A percentile compares a stretch with the other conserved stretches of the same genome.
Conservation (phyloP, 2,113 vertebrate species). For the Chamaea fasciata region DNA sequence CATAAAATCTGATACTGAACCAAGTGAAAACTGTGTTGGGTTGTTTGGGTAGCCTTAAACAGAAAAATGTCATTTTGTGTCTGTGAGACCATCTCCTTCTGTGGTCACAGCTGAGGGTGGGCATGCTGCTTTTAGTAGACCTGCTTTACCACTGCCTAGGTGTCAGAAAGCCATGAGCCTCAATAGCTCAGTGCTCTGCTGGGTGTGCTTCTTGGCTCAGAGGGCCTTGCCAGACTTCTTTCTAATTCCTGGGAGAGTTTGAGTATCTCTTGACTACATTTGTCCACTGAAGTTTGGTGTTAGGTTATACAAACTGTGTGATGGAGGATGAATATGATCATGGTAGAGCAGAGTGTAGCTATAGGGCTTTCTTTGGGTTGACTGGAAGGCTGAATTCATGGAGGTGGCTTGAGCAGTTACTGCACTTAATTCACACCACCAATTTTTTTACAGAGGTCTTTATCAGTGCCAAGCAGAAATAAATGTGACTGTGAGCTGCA, state of each 20-base stretch:
- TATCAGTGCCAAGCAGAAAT: background rate
- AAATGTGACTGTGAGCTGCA: background rate
- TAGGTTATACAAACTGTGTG: accelerated
- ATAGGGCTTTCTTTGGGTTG: background rate
- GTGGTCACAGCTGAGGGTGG: background rate
- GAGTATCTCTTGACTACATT: background rate
- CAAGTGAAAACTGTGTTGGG: background rate
- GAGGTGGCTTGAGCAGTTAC: background rate
- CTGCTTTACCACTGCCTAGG: background rate
- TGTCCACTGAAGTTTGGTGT: background rate
- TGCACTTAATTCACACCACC: background rate
- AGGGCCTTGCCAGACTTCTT: background rate
- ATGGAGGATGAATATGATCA: background rate
- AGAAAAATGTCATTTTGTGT: background rate
- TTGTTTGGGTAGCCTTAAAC: background rate
- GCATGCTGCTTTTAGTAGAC: background rate
- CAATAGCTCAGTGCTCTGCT: background rate
- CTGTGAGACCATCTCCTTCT: background rate
- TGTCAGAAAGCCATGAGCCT: background rate
- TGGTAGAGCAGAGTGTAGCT: background rate
- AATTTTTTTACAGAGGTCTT: background rate
- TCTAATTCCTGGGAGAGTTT: background rate
- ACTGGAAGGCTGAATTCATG: background rate
- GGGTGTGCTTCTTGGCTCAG: background rate
- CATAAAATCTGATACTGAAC: background rate